Evolutionary conservation across 2,888 invertebrate genomes (phyloP), one percentile per base, ranked within the genome.

Genomic region (Bedellia somnulentella): DNA sequence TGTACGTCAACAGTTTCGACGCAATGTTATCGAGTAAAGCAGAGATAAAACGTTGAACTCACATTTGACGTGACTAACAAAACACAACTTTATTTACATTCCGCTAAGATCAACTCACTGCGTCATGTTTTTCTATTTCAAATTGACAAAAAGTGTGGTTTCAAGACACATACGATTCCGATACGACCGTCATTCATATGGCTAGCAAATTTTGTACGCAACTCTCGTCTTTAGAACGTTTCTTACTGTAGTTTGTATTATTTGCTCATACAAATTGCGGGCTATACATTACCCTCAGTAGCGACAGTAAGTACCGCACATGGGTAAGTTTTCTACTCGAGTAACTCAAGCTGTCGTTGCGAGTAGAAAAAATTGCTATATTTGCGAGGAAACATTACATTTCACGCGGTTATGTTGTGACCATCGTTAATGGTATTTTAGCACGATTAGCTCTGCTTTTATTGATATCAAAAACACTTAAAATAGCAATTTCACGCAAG

Each of bases 1-100:
- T 67, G 68, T 71, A 64, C 66, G 67, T 67, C 68, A 68, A 70
- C 68, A 67, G 67, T 70, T 62, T 71, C 66, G 67, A 70, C 61
- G 62, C 56, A 60, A 56, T 25, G 64, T 67, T 70, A 63, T 71
- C 66, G 68, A 71, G 60, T 63, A 56, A 60, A 55, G 59, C 57
- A 49, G 57, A 60, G 57, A 58, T 57, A 63, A 61, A 60, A 54
- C 52, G 50, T 51, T 57, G 57, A 53, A 53, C 46, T 51, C 32
- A 42, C 45, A 52, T 48, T 40, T 50, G 53, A 53, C 52, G 50
- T 58, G 56, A 52, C 55, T 50, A 44, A 46, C 52, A 41, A 55
- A 66, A 64, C 60, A 47, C 52, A 40, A 57, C 61, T 56, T 51
- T 61, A 46, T n/a, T n/a, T n/a, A n/a, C n/a, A n/a, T n/a, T n/a